Conservation (phyloP, 2,113 vertebrate genomes). For the Perca schrenkii region DNA sequence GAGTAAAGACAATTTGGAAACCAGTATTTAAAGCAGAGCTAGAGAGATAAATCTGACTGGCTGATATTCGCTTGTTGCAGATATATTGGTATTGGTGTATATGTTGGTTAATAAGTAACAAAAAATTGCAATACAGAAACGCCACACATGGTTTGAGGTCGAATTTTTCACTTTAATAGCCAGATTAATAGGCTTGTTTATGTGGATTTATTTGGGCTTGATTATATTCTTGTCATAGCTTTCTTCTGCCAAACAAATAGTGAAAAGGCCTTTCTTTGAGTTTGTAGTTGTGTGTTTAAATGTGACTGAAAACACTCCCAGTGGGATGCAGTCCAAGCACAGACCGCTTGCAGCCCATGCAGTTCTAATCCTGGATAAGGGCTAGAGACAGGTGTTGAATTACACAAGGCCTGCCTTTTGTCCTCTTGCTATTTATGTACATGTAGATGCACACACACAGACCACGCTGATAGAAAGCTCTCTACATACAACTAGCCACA, state of each 20-base stretch:
- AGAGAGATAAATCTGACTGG: not conserved
- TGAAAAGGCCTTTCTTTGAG: slow-evolving; percentile 13
- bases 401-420: slow-evolving; percentile 59
- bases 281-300: slow-evolving; percentile 21
- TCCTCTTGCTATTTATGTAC: slow-evolving; percentile 60
- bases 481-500: not conserved
- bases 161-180: not conserved
- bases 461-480: not conserved
- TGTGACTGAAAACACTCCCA: not conserved
- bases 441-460: not conserved
- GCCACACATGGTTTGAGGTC: not conserved
- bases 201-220: slow-evolving; percentile 5
- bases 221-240: not conserved
- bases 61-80: not conserved
- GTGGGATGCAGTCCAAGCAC: slow-evolving; percentile 8
- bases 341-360: slow-evolving; percentile 23
- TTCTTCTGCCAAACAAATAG: not conserved
- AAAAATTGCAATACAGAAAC: not conserved
- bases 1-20: not conserved
- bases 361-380: slow-evolving; percentile 73
- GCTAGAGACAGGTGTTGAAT: slow-evolving; percentile 69
- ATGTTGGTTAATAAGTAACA: not conserved
- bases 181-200: not conserved
- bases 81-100: not conserved
- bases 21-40: not conserved